These are phyloP conservation scores for Neodiprion fabricii DNA, from an alignment of 1,140 invertebrate species.

Conservation along the genomic window DNA sequence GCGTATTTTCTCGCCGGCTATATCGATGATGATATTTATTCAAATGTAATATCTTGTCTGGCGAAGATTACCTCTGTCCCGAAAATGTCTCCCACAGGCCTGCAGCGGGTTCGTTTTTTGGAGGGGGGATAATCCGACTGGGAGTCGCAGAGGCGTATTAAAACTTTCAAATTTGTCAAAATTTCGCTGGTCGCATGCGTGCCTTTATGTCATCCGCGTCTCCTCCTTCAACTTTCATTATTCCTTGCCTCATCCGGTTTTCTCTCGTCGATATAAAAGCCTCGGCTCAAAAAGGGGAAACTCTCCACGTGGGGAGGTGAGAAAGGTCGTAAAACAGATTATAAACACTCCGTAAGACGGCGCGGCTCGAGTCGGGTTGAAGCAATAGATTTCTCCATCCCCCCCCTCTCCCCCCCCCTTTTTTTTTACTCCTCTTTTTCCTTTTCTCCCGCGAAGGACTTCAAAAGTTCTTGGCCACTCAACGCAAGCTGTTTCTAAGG, in stretches of 20 bases:
- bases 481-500: constrained; percentile 57
- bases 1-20: constrained; percentile 40
- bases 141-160: not conserved
- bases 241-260: not conserved
- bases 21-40: constrained; percentile 60
- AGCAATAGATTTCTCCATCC: constrained; percentile 11
- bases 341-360: not conserved
- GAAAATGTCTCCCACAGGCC: constrained; percentile 56
- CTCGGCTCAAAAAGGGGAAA: not conserved
- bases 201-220: not conserved
- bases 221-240: no score
- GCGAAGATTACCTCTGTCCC: constrained; percentile 53
- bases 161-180: not conserved
- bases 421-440: constrained; percentile 25
- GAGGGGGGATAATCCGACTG: not conserved
- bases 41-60: constrained; percentile 62
- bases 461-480: constrained; percentile 58
- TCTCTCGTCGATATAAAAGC: not conserved
- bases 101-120: constrained; percentile 11
- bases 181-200: not conserved
- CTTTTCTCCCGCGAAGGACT: constrained; percentile 40
- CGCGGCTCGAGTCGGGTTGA: not conserved
- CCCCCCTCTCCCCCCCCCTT: not conserved
- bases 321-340: not conserved
- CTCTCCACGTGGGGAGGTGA: no score